Evolutionary conservation across 2,888 invertebrate genomes (phyloP).

Genomic region (Drosophila pullipes): DNA sequence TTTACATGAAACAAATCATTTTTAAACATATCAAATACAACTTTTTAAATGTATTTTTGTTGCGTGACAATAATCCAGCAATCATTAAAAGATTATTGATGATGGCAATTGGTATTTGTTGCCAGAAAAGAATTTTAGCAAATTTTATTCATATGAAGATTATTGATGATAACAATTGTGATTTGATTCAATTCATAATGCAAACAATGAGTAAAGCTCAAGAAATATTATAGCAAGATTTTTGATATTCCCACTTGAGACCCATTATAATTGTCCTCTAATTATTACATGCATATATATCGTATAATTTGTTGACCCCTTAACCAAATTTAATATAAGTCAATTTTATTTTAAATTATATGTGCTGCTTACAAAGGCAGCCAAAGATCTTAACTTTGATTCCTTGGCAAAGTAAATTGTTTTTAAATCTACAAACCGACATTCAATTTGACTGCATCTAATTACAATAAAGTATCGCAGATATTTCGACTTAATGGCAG

Average conservation of each 20-base stretch:
- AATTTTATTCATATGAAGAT: neutral
- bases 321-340: neutral
- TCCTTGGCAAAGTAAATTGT: constrained; percentile 1
- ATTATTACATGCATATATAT: too few relatives aligned
- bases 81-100: neutral
- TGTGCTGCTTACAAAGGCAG: neutral
- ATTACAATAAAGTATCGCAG: constrained; percentile 68
- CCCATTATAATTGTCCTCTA: neutral
- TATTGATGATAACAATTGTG: neutral
- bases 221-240: neutral
- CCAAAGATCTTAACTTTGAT: neutral
- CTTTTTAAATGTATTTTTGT: neutral
- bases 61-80: too few relatives aligned
- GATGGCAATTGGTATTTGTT: neutral
- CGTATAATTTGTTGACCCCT: neutral
- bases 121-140: neutral
- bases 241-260: neutral
- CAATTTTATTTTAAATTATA: neutral
- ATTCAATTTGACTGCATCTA: constrained; percentile 59
- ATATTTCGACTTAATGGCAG: constrained; percentile 63
- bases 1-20: neutral
- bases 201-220: neutral
- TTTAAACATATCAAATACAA: neutral
- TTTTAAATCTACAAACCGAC: constrained; percentile 8
- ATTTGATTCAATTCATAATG: neutral